Evolutionary conservation across 92 coral and sea anemone genomes (phyloP), one percentile per base, ranked within the genome.

Genomic region (Paragorgia papillata): DNA sequence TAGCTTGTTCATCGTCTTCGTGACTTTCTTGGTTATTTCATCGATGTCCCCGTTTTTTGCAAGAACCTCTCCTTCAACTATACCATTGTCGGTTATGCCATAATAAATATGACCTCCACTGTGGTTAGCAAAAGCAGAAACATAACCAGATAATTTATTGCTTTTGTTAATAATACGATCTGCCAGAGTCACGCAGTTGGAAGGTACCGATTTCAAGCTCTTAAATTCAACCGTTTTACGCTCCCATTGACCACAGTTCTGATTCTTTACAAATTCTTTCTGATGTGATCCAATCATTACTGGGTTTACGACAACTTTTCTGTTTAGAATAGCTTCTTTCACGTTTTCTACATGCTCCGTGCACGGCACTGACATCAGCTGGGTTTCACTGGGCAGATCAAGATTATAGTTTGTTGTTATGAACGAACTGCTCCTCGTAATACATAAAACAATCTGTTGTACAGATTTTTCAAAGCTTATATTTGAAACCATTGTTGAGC

Each of bases 111-210:
- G 82, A 0, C 86, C 86, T 0, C 86, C 86, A 30, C 55, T 48
- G 48, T 62, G 81, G 59, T 82, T 82, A 20, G 86, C 86, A 69
- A 82, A 82, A 27, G 86, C 86, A 0, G 80, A 51, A 17, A 82
- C 65, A 13, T 74, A 82, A 24, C 62, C 51, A 2, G 62, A 29
- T 48, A 82, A 30, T 37, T 74, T 82, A 49, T 82, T 82, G 13
- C 70, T 69, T 21, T 60, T 82, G 29, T 67, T 62, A 32, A 74
- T 74, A 25, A 82, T 74, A 19, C 86, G 86, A 28, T 82, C 86
- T 34, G 86, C 86, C 39, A 82, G 21, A 1, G 81, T 26, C 3
- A 56, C 30, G 18, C 31, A 22, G 3, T 56, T 56, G 28, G 30
- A 17, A 3, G 62, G 30, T 3, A 1, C 12, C 3, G 62, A 29